phyloP scores from a whole-genome alignment of 1,140 invertebrate species.

The Caenorhabditis latens region DNA sequence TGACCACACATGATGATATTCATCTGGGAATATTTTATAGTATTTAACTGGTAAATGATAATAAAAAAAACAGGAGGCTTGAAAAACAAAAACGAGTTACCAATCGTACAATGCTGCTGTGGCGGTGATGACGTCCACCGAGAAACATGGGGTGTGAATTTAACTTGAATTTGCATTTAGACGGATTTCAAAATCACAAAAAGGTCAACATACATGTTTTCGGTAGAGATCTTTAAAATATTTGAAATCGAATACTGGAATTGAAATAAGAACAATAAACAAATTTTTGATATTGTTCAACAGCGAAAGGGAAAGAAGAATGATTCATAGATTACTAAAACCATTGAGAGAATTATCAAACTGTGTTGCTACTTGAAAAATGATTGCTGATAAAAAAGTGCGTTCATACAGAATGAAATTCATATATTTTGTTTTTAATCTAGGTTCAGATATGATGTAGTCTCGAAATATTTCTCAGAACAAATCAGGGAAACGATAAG shows the following conservation, averaged over 20 bases:
- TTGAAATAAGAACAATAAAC: neutral
- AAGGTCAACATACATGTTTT: conserved; percentile 23
- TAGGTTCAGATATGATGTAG: too few species aligned
- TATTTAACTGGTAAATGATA: too few species aligned
- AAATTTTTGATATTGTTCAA: too few species aligned
- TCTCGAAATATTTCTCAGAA: too few species aligned
- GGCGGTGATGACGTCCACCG: neutral
- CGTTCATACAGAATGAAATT: neutral
- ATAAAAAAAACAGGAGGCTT: too few species aligned
- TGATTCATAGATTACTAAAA: neutral
- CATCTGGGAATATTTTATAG: too few species aligned
- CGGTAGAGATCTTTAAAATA: conserved; percentile 17
- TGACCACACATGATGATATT: too few species aligned
- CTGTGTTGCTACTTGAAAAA: neutral
- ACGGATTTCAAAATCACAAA: conserved; percentile 38
- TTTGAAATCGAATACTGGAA: neutral
- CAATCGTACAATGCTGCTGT: neutral
- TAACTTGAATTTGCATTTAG: conserved; percentile 40
- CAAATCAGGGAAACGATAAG: conserved; percentile 6
- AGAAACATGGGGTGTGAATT: neutral
- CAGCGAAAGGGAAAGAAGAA: too few species aligned
- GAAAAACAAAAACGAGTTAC: neutral
- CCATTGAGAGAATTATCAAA: neutral
- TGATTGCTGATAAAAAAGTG: neutral
- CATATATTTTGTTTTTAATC: neutral